Evolutionary conservation across 2,888 invertebrate genomes (phyloP).

Genomic region (Drosophila histrio): DNA sequence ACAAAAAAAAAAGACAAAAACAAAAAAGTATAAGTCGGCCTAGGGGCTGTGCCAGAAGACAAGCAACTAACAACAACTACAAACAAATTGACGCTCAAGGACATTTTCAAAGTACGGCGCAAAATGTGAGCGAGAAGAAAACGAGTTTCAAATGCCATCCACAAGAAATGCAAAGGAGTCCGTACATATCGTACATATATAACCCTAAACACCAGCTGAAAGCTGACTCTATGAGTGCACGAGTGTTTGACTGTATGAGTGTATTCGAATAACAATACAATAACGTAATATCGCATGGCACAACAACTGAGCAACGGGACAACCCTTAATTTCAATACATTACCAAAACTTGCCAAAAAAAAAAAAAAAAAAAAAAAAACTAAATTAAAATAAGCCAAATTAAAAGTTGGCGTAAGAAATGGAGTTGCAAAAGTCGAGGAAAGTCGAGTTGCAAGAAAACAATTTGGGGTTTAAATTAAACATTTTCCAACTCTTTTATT

Average conservation of each 20-base stretch:
- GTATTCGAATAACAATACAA: constrained; percentile 16
- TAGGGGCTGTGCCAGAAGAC: constrained; percentile 39
- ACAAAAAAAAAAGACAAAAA: constrained; percentile 3
- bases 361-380: background rate
- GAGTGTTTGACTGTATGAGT: background rate
- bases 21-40: constrained; percentile 13
- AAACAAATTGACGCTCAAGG: constrained; percentile 53
- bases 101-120: constrained; percentile 66
- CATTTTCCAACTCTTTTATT: too few species aligned
- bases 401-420: background rate
- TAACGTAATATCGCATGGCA: background rate
- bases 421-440: background rate
- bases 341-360: constrained; percentile 19
- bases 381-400: constrained; percentile 5
- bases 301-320: constrained; percentile 35
- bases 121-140: constrained; percentile 36
- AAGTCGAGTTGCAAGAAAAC: background rate
- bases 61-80: constrained; percentile 22
- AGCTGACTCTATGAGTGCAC: constrained; percentile 19
- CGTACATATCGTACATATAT: too few species aligned
- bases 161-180: constrained; percentile 14
- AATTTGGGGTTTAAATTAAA: background rate
- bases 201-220: constrained; percentile 53
- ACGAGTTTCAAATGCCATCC: constrained; percentile 59
- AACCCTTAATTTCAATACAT: constrained; percentile 47